Evolutionary conservation across 2,113 vertebrate genomes (phyloP), one percentile per base, ranked within the genome.

Genomic region (Mungos mungo): DNA sequence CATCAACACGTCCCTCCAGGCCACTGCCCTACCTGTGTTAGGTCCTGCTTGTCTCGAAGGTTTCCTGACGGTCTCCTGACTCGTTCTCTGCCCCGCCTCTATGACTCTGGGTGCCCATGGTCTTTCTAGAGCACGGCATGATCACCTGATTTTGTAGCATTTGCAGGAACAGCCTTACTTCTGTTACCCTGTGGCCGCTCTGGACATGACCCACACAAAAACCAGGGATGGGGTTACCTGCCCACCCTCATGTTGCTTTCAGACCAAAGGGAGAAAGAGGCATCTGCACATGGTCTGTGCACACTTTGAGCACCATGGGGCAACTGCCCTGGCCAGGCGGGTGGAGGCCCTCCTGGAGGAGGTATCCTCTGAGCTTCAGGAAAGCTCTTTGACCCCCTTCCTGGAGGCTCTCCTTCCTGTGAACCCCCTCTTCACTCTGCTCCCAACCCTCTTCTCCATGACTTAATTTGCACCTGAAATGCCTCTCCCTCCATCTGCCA

Each of bases 101-200:
- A 1, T 27, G n/a, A 3, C 12, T 60, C 41, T n/a, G 33, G 25
- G 14, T 13, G 12, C 38, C 35, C 1, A 0, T 3, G 13, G 27
- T 54, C 57, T 66, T 27, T 41, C 38, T 57, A 38, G 16, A 66
- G 12, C 25, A 13, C 3, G 0, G 23, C 45, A 4, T 2, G 25
- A 27, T 50, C 12, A 9, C 21, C 63, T 57, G 54, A 7, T 69
- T 54, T 12, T 41, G 35, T 38, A 52, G 41, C 89, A 25, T 29
- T 13, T 60, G 10, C 25, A 76, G 60, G 23, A 12, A 19, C 41
- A 11, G 29, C 16, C 41, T 71, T 5, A 25, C 41, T 21, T 11
- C 14, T 35, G 52, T 50, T 38, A 16, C 41, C 2, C 5, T 25
- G 16, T 25, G 52, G 60, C 45, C 15, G 63, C 81, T 5, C 6